Evolutionary conservation across 2,888 invertebrate genomes (phyloP).

Genomic region (Iselma pallidipennis): DNA sequence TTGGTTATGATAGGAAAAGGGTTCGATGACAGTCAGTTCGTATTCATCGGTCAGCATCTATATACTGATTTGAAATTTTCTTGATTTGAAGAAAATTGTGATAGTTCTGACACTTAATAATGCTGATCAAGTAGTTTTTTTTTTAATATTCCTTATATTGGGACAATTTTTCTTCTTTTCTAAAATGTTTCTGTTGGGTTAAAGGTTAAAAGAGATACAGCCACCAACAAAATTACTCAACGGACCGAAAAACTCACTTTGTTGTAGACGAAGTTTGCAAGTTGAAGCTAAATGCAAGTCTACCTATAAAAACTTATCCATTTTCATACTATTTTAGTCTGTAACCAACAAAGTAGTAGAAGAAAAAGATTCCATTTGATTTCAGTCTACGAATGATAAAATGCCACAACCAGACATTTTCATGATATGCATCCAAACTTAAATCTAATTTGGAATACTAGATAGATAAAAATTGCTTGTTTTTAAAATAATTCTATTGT

Average conservation of each 20-base stretch:
- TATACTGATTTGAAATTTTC: slow-evolving; percentile 8
- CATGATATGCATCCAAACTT: background rate
- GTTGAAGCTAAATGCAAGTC: slow-evolving; percentile 24
- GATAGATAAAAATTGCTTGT: too few species aligned
- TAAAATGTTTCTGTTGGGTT: slow-evolving; percentile 20
- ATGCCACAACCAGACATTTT: background rate
- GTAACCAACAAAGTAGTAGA: background rate
- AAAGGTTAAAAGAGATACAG: slow-evolving; percentile 21
- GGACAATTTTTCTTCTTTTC: background rate
- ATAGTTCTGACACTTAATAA: slow-evolving; percentile 18
- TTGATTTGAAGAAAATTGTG: slow-evolving; percentile 13
- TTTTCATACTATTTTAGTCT: slow-evolving; percentile 16
- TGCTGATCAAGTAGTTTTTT: slow-evolving; percentile 19
- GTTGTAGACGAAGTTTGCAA: slow-evolving; percentile 21
- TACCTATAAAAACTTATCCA: slow-evolving; percentile 25
- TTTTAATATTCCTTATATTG: slow-evolving; percentile 6
- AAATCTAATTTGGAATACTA: too few species aligned
- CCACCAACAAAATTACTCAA: slow-evolving; percentile 27
- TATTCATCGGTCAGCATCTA: slow-evolving; percentile 11
- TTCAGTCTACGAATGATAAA: background rate
- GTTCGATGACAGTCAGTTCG: background rate
- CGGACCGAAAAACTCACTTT: slow-evolving; percentile 28
- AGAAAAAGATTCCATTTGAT: background rate
- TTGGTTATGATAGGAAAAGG: background rate
- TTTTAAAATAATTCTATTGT: too few species aligned